Percentiles rank a stretch among this genome's conserved stretches.
These are phyloP conservation scores for Tapirus indicus DNA, from an alignment of 2,797 vertebrate species.

Conservation along the genomic window DNA sequence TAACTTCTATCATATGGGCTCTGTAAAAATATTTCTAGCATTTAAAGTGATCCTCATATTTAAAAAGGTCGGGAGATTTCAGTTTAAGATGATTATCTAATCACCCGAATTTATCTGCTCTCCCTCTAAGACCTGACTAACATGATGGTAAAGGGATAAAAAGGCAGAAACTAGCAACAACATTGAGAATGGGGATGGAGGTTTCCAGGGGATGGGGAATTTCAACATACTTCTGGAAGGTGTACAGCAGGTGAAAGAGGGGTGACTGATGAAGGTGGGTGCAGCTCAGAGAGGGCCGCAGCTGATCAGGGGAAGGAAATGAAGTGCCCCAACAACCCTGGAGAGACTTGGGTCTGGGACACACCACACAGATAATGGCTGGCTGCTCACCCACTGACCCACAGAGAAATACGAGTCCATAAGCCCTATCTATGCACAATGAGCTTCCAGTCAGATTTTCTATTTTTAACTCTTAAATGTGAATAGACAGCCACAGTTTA, in stretches of 20 bases:
- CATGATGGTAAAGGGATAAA: neutral
- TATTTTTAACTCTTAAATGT: conserved; percentile 1
- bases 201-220: neutral
- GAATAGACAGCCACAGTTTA: neutral
- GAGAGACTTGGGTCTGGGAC: neutral
- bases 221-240: neutral
- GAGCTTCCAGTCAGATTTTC: neutral
- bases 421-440: neutral
- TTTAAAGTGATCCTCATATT: neutral
- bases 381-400: neutral
- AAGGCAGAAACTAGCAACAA: neutral
- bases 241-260: neutral
- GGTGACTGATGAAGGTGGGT: neutral
- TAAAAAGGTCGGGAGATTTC: neutral
- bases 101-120: neutral
- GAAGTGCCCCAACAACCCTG: neutral
- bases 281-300: neutral
- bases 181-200: neutral
- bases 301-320: neutral
- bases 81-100: neutral
- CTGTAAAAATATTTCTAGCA: conserved; percentile 33
- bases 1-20: neutral
- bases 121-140: neutral
- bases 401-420: neutral
- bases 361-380: too few species aligned